A percentile compares a stretch with the other conserved stretches of the same genome.
Conservation (phyloP, 2,888 invertebrate genomes). For the Epinotia ramella region DNA sequence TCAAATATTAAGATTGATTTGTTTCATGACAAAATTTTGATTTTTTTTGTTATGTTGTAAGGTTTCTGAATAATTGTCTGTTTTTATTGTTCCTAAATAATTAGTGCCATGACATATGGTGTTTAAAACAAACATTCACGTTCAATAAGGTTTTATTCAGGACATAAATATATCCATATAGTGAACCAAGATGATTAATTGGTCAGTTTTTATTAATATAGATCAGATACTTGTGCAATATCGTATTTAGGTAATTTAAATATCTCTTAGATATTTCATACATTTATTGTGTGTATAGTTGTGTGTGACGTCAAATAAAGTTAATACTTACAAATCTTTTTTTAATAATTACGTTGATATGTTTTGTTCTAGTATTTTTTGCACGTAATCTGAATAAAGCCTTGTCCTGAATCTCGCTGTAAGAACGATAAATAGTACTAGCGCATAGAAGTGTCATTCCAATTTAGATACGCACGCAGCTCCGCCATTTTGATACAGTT, state of each 20-base stretch:
- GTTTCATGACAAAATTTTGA: conserved; percentile 26
- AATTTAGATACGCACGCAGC: not conserved
- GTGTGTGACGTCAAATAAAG: not conserved
- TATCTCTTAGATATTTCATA: not conserved
- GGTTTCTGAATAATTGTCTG: conserved; percentile 15
- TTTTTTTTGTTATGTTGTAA: conserved; percentile 11
- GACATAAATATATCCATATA: not conserved
- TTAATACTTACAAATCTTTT: not conserved
- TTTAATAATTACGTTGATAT: not conserved
- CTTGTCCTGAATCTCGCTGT: conserved; percentile 10
- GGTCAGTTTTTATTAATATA: not conserved
- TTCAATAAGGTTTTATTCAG: conserved; percentile 29
- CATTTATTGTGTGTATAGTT: not conserved
- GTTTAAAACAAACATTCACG: conserved; percentile 16
- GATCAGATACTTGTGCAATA: conserved; percentile 17
- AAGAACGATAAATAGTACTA: conserved; percentile 30
- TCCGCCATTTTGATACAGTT: not conserved
- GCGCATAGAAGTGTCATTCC: conserved; percentile 21
- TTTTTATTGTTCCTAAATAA: conserved; percentile 40
- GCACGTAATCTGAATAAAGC: conserved; percentile 27
- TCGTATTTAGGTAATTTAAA: not conserved
- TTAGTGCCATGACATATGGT: conserved; percentile 40
- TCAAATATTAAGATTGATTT: conserved; percentile 10
- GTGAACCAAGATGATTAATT: not conserved
- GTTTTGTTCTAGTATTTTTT: not conserved